phyloP scores from a whole-genome alignment of 2,888 invertebrate genomes.

The Drosophila maculinotata region DNA sequence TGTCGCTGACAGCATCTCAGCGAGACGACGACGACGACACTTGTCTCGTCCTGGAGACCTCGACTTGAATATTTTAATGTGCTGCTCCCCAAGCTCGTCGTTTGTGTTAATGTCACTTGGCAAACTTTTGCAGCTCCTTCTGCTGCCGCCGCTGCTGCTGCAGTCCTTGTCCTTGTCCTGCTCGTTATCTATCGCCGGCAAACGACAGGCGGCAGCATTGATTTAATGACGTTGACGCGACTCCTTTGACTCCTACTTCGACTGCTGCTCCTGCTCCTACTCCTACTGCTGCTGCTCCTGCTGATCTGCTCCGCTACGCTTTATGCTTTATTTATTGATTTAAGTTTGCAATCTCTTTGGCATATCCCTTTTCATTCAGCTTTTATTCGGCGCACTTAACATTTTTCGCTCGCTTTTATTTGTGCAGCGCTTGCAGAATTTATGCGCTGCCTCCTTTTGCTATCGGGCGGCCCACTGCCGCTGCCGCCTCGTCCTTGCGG shows the following conservation, averaged over 20 bases:
- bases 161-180: conserved; percentile 43
- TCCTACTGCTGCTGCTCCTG: conserved; percentile 7
- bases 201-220: conserved; percentile 78
- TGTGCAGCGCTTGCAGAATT: conserved; percentile 73
- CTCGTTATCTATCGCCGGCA: conserved; percentile 78
- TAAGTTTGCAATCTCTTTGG: conserved; percentile 79
- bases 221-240: conserved; percentile 83
- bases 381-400: conserved; percentile 64
- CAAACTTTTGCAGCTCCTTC: conserved; percentile 66
- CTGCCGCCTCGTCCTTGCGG: conserved; percentile 7
- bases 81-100: conserved; percentile 51
- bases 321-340: conserved; percentile 82
- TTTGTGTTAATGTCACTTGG: conserved; percentile 79
- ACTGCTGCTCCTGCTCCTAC: background rate
- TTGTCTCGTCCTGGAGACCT: conserved; percentile 57
- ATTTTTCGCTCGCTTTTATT: conserved; percentile 43
- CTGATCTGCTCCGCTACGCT: conserved; percentile 31
- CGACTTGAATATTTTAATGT: conserved; percentile 64
- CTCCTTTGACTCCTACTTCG: conserved; percentile 51
- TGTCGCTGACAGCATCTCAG: conserved; percentile 69
- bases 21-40: conserved; percentile 42
- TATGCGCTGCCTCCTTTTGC: conserved; percentile 69
- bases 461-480: conserved; percentile 34
- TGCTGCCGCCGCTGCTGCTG: conserved; percentile 17
- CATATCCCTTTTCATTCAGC: conserved; percentile 44